Evolutionary conservation across 1,140 invertebrate species (phyloP).

Genomic region (Littorina saxatilis): DNA sequence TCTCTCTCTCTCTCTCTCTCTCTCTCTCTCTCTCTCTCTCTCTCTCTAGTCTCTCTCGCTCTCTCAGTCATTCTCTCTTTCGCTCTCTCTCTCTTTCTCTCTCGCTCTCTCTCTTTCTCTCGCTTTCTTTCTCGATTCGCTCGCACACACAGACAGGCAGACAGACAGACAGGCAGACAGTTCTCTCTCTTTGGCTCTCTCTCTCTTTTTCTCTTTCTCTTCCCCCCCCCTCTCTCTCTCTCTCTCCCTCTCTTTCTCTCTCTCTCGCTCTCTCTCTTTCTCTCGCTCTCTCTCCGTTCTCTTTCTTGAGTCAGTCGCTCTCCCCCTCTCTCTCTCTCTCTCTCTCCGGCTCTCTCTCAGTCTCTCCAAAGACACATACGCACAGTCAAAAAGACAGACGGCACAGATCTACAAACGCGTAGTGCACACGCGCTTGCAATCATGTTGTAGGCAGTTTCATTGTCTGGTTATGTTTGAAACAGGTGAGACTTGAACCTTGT

Average conservation of each 20-base stretch:
- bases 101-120: neutral
- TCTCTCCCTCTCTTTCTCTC: neutral
- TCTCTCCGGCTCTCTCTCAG: neutral
- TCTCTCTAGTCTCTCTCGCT: too few species aligned
- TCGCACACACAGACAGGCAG: neutral
- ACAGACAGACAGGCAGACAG: neutral
- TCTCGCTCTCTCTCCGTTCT: neutral
- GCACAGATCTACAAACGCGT: neutral
- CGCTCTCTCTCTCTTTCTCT: neutral
- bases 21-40: constrained; percentile 1
- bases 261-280: neutral
- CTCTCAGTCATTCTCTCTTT: too few species aligned
- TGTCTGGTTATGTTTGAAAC: too few species aligned
- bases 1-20: neutral
- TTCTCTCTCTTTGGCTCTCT: too few species aligned
- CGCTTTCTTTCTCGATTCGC: too few species aligned
- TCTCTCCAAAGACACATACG: neutral
- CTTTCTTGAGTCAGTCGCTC: too few species aligned
- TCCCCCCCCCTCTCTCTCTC: too few species aligned
- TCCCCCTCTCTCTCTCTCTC: too few species aligned
- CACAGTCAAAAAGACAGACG: neutral
- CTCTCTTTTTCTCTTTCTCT: too few species aligned
- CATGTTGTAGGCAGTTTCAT: too few species aligned
- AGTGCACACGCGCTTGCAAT: too few species aligned
- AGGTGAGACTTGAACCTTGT: too few species aligned